Conservation (phyloP, 2,888 invertebrate genomes). For the Diadegma fenestrale region DNA sequence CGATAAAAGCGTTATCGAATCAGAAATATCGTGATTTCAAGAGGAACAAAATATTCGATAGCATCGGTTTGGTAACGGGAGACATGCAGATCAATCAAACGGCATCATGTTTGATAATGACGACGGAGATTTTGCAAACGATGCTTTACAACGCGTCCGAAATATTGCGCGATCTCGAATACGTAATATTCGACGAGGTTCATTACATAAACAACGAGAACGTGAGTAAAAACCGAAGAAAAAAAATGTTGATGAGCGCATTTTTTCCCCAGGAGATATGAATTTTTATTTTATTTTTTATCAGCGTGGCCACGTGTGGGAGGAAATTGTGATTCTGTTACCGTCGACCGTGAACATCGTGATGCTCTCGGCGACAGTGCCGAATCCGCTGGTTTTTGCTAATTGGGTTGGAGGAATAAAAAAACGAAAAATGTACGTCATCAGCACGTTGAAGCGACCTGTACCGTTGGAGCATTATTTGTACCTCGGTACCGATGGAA, state of each 20-base stretch:
- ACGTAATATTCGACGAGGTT: constrained; percentile 99
- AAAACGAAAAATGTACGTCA: constrained; percentile 95
- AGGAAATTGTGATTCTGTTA: constrained; percentile 97
- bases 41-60: constrained; percentile 90
- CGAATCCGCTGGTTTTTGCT: constrained; percentile 98
- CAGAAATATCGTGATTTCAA: constrained; percentile 99
- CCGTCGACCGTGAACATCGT: constrained; percentile 98
- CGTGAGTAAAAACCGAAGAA: constrained; percentile 85
- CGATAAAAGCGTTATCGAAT: constrained; percentile 99
- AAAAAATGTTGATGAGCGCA: not conserved
- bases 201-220: constrained; percentile 99
- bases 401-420: constrained; percentile 96
- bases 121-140: constrained; percentile 98
- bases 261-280: not conserved
- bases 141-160: constrained; percentile 98
- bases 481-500: constrained; percentile 93
- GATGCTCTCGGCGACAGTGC: constrained; percentile 98
- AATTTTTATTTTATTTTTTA: not conserved
- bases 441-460: constrained; percentile 96
- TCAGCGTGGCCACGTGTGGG: constrained; percentile 99
- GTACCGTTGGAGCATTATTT: constrained; percentile 98
- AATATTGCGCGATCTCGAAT: constrained; percentile 97
- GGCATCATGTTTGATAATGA: constrained; percentile 99
- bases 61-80: constrained; percentile 97
- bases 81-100: constrained; percentile 98